A percentile compares a stretch with the other conserved stretches of the same genome.
phyloP scores from a whole-genome alignment of 2,888 invertebrate species.

The Choreutis nemorana region DNA sequence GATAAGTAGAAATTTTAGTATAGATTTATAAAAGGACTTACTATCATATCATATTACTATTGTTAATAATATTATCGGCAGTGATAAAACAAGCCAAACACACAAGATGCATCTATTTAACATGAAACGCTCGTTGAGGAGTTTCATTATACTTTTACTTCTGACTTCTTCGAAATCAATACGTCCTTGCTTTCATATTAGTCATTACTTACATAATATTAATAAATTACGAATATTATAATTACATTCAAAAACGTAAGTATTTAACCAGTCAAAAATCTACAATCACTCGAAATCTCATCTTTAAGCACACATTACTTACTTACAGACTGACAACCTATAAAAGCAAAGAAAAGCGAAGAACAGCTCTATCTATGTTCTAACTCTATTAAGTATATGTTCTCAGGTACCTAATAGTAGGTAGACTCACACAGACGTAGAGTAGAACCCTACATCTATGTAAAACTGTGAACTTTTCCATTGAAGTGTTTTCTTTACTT shows the following conservation, averaged over 20 bases:
- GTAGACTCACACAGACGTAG: too few relatives aligned
- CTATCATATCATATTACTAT: constrained; percentile 32
- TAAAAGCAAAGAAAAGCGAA: too few relatives aligned
- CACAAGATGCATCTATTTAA: constrained; percentile 17
- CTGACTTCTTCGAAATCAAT: constrained; percentile 8
- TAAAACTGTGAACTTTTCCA: too few relatives aligned
- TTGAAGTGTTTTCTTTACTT: too few relatives aligned
- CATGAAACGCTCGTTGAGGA: neutral
- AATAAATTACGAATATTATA: constrained; percentile 33
- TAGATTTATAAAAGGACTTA: constrained; percentile 61
- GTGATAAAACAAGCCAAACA: constrained; percentile 56
- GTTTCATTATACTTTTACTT: constrained; percentile 4
- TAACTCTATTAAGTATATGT: too few relatives aligned
- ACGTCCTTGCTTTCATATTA: constrained; percentile 8
- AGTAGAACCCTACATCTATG: too few relatives aligned
- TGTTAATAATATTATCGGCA: constrained; percentile 56
- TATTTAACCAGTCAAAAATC: constrained; percentile 42
- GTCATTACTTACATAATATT: constrained; percentile 20
- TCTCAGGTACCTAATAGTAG: too few relatives aligned
- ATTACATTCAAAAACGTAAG: constrained; percentile 32
- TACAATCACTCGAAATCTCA: constrained; percentile 51
- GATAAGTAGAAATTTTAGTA: constrained; percentile 42
- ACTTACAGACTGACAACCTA: too few relatives aligned
- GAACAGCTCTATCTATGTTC: too few relatives aligned
- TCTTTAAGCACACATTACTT: constrained; percentile 42